These are phyloP conservation scores for Lycia hirtaria DNA, from an alignment of 2,888 invertebrate genomes.

Conservation along the genomic window DNA sequence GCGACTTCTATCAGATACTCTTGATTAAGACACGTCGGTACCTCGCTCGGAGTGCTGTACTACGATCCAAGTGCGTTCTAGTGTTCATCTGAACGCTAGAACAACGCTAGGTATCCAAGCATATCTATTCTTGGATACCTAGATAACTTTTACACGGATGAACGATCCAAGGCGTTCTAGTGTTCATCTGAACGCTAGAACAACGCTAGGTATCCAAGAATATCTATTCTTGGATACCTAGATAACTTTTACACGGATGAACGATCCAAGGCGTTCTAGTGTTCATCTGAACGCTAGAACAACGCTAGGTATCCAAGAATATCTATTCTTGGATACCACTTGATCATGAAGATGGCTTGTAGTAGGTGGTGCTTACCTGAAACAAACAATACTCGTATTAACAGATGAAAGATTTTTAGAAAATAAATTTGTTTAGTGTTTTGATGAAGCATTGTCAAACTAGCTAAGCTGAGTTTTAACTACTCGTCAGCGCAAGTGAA, in stretches of 20 bases:
- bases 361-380: constrained; percentile 14
- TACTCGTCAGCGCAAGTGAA: too few relatives aligned
- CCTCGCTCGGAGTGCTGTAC: too few relatives aligned
- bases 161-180: not conserved
- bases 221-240: not conserved
- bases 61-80: not conserved
- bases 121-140: not conserved
- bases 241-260: not conserved
- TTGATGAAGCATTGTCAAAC: too few relatives aligned
- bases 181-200: too few relatives aligned
- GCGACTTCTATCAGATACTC: constrained; percentile 37
- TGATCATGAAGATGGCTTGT: not conserved
- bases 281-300: too few relatives aligned
- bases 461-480: too few relatives aligned
- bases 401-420: not conserved
- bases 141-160: not conserved
- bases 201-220: too few relatives aligned
- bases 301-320: too few relatives aligned
- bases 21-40: constrained; percentile 47
- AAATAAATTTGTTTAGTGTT: too few relatives aligned
- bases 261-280: not conserved
- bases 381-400: constrained; percentile 7
- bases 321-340: not conserved
- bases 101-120: too few relatives aligned
- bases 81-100: too few relatives aligned